Conservation (phyloP, 1,140 invertebrate genomes). For the Nasonia longicornis region DNA sequence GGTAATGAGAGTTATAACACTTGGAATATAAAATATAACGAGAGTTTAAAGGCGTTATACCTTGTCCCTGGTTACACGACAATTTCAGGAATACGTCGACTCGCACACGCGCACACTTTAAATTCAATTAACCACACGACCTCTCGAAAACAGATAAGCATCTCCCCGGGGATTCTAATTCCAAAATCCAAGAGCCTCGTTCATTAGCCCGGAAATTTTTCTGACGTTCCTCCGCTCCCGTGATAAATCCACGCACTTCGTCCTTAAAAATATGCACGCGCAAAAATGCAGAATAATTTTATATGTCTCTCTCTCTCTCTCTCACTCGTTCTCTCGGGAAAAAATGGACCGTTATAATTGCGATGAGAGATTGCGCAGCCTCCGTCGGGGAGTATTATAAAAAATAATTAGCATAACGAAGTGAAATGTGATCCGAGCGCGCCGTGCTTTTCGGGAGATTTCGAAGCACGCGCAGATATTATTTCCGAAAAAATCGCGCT, state of each 20-base stretch:
- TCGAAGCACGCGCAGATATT: slow-evolving; percentile 9
- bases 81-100: neutral
- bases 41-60: neutral
- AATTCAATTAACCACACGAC: slow-evolving; percentile 11
- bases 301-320: neutral
- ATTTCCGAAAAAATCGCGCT: slow-evolving; percentile 18
- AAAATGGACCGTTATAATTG: slow-evolving; percentile 28
- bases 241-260: neutral
- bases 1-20: neutral
- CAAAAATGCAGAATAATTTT: neutral
- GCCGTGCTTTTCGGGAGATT: neutral
- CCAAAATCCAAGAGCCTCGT: slow-evolving; percentile 6
- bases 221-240: neutral
- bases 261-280: slow-evolving; percentile 3
- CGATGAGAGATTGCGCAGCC: slow-evolving; percentile 27
- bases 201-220: slow-evolving; percentile 32
- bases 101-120: neutral
- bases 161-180: slow-evolving; percentile 19
- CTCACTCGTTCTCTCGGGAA: neutral
- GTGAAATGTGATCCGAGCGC: slow-evolving; percentile 34
- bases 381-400: slow-evolving; percentile 16
- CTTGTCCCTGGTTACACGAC: neutral
- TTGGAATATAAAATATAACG: neutral
- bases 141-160: neutral
- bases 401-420: slow-evolving; percentile 47